Base-by-base conservation (phyloP, 1,140 invertebrate species). In the Philotrypesis tridentata region DNA sequence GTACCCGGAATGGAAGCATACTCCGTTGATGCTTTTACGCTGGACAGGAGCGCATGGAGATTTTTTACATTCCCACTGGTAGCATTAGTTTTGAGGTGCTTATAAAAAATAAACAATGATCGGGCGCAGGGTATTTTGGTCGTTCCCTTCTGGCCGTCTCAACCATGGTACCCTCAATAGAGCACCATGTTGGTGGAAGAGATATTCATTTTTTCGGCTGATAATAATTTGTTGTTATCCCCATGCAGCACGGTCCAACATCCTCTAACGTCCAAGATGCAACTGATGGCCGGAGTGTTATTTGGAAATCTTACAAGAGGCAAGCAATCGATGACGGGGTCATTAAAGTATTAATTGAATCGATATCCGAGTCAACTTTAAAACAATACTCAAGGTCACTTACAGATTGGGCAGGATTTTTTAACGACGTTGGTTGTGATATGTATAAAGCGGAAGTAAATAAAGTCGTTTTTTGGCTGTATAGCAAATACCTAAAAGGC, bases 121-220 rank as follows among this genome's bases (percentile, higher is more conserved):
- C 73, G 82, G 79, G 72, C 74, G 74, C n/a, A 73, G 73, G 78
- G 79, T 61, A 72, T 81, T 82, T n/a, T 79, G 77, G 48, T 86
- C 82, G 75, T 82, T 82, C 89, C 87, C 88, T 88, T 90, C 17
- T 89, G 88, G 85, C 76, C 83, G 0, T 84, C 81, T 2, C 88
- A 89, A 71, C 85, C 87, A 9, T 87, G 87, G 88, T 88, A 83
- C 63, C 86, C 87, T 9, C 17, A 86, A 21, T 87, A 79, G 17
- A 23, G 14, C 2, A 78, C 83, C 6, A 23, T 85, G 40, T 27
- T 84, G 31, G 33, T 67, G 1, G 33, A 79, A 21, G 33, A 80
- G 14, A 43, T 68, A 48, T 37, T 84, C 7, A 14, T 83, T 3
- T 67, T 85, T 48, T 9, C 79, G 9, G 79, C 74, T 5, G 72